Base-by-base conservation (phyloP, 2,888 invertebrate species). In the Myopa testacea region DNA sequence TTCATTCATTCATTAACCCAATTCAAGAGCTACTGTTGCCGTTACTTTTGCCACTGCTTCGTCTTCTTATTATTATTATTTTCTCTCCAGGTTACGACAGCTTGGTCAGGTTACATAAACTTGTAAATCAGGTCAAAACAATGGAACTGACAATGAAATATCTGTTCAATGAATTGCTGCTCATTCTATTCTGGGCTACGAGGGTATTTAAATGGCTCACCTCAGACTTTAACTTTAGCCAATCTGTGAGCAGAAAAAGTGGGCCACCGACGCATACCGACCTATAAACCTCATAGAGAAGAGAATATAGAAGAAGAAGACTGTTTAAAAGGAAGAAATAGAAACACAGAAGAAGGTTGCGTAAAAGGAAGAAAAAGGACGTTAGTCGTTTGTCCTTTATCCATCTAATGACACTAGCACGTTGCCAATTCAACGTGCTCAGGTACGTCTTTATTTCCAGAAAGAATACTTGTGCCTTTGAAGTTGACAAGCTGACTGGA, bases 121-220 rank as follows among this genome's bases (percentile, higher is more conserved):
- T 87, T 87, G 87, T 86, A 87, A 87, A 87, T 87, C 87, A 87
- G 88, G 88, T 87, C 87, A 87, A 85, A 86, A 87, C 86, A 87
- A 87, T 87, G 87, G 86, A 87, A 84, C 84, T 87, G 87, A 87
- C 86, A 87, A 86, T 83, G 87, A 86, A 86, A 86, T 85, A 86
- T 86, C 81, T 62, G 52, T 45, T 19, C 37, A 63, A 45, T 19
- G 69, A 37, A 62, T 38, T 72, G 60, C 19, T 52, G 68, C 63
- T 87, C 84, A 85, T 82, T 84, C 83, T 83, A 85, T 86, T 85
- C 85, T 87, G 85, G 84, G 85, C 84, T 87, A 83, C 83, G 62
- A 84, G 84, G 84, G 86, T 86, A 87, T 86, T 87, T 85, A 84
- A 87, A 87, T 87, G 86, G 84, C 45, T 45, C 45, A 45, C 7